These are phyloP conservation scores for Meloidogyne hapla DNA, from an alignment of 1,140 invertebrate genomes.

Conservation along the genomic window DNA sequence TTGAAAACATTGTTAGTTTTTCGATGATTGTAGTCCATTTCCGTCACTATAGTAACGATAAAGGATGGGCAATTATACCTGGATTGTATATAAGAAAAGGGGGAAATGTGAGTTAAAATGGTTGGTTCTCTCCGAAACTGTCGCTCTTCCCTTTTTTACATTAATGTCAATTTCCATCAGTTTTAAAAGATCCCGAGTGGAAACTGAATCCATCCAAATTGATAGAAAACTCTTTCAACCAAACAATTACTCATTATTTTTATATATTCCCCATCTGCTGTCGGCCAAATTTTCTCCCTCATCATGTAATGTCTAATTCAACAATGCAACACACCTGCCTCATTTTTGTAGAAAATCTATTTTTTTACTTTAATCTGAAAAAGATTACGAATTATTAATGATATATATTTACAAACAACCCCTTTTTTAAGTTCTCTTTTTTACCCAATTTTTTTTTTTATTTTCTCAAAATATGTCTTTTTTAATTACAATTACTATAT, in stretches of 20 bases:
- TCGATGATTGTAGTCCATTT: neutral
- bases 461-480: neutral
- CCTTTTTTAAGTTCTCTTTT: too few relatives aligned
- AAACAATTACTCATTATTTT: neutral
- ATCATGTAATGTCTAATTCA: conserved; percentile 6
- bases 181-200: neutral
- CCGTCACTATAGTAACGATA: neutral
- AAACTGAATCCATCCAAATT: neutral
- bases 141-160: neutral
- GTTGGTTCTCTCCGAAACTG: neutral
- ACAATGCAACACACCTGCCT: neutral
- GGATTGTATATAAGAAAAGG: neutral
- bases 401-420: too few relatives aligned
- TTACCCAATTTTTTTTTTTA: too few relatives aligned
- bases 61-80: neutral
- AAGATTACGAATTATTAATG: neutral
- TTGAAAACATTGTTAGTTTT: neutral
- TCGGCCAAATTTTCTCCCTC: neutral
- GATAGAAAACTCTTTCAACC: neutral
- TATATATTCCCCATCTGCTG: neutral
- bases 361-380: conserved; percentile 6
- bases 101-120: neutral
- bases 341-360: neutral
- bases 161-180: neutral
- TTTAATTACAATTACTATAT: conserved; percentile 1